Conservation (phyloP, 2,888 invertebrate genomes). For the Leuctra nigra region DNA sequence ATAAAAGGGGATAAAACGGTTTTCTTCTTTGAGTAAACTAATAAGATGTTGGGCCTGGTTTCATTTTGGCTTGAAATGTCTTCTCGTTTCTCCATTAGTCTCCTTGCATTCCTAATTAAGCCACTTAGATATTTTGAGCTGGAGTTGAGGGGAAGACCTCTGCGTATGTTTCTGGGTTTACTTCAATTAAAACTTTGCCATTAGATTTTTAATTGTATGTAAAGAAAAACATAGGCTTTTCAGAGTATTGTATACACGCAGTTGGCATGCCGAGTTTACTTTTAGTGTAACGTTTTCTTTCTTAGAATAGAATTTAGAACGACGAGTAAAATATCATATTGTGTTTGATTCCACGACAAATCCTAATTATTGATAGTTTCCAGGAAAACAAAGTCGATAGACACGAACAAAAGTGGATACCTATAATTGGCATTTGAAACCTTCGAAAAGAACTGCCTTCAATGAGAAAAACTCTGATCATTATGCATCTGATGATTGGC, state of each 20-base stretch:
- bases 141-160: conserved; percentile 8
- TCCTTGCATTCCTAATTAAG: conserved; percentile 23
- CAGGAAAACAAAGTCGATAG: no score
- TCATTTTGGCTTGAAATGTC: conserved; percentile 18
- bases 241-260: not conserved
- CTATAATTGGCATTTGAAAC: no score
- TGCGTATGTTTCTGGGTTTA: conserved; percentile 3
- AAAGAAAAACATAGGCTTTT: not conserved
- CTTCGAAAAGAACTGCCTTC: no score
- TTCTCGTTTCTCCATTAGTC: conserved; percentile 17
- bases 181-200: conserved; percentile 23
- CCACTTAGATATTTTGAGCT: conserved; percentile 17
- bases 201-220: conserved; percentile 14
- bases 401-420: no score
- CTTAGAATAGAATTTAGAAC: no score
- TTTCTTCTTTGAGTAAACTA: conserved; percentile 3
- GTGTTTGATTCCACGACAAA: no score
- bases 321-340: no score
- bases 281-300: not conserved
- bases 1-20: conserved; percentile 15
- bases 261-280: no score
- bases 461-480: no score
- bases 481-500: no score
- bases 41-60: conserved; percentile 16
- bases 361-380: no score